These are phyloP conservation scores for Peromyscus polionotus DNA, from an alignment of 2,113 vertebrate genomes.

Conservation along the genomic window DNA sequence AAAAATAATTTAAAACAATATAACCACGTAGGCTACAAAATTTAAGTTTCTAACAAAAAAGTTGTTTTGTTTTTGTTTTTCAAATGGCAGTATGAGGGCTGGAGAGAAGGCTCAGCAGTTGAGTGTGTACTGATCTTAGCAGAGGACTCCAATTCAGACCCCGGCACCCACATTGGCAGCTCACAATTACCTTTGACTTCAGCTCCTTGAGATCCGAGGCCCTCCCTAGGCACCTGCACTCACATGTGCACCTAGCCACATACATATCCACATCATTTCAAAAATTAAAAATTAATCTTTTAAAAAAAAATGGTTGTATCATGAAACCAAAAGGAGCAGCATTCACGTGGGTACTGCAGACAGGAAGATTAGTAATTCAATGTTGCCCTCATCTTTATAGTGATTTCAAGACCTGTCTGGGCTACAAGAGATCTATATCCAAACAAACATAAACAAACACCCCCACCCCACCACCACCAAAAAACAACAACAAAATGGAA, in stretches of 20 bases:
- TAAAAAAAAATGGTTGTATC: background rate
- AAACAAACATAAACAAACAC: background rate
- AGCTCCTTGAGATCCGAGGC: background rate
- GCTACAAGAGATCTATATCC: background rate
- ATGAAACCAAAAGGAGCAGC: background rate
- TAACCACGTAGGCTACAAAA: background rate
- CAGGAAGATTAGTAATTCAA: background rate
- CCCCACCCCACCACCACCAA: background rate
- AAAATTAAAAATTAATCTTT: background rate
- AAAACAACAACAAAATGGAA: background rate
- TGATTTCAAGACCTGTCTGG: background rate
- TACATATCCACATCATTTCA: background rate
- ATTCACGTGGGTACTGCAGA: background rate
- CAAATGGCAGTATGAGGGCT: background rate
- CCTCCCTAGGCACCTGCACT: background rate
- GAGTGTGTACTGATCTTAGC: background rate
- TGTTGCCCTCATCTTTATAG: background rate
- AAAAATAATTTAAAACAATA: background rate
- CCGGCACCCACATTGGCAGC: background rate
- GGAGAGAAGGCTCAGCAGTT: background rate
- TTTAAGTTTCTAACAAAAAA: background rate
- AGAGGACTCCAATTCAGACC: background rate
- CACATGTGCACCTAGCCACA: background rate
- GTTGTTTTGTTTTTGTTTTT: background rate
- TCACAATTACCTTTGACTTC: background rate